These are phyloP conservation scores for Oscheius sp. DNA, from an alignment of 1,140 invertebrate species.

Conservation along the genomic window DNA sequence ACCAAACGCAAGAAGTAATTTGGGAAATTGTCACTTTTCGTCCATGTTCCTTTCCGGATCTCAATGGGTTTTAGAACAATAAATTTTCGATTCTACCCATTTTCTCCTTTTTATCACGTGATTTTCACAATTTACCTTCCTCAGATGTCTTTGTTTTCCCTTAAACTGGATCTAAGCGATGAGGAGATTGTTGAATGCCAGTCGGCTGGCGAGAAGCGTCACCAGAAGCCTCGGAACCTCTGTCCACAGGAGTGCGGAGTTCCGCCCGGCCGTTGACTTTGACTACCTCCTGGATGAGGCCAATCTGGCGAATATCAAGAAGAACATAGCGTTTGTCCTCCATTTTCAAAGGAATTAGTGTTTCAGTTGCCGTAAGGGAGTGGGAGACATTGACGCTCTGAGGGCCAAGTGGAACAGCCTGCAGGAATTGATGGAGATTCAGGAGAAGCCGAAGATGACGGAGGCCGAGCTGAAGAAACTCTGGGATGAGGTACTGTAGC, in stretches of 20 bases:
- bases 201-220: too few species aligned
- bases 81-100: neutral
- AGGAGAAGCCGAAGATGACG: constrained; percentile 22
- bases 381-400: constrained; percentile 60
- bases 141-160: too few species aligned
- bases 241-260: neutral
- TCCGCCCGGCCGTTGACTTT: constrained; percentile 54
- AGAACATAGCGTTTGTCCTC: constrained; percentile 55
- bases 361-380: constrained; percentile 58
- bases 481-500: constrained; percentile 37
- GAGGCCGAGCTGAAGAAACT: constrained; percentile 35
- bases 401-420: constrained; percentile 53
- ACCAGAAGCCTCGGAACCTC: too few species aligned
- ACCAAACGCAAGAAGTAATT: constrained; percentile 15
- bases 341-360: neutral
- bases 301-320: constrained; percentile 53
- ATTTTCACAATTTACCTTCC: too few species aligned
- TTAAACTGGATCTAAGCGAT: too few species aligned
- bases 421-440: constrained; percentile 26
- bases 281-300: constrained; percentile 52
- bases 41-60: too few species aligned
- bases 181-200: too few species aligned
- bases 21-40: too few species aligned
- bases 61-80: neutral
- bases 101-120: too few species aligned